phyloP scores from a whole-genome alignment of 2,888 invertebrate species.

The Melieria omissa region DNA sequence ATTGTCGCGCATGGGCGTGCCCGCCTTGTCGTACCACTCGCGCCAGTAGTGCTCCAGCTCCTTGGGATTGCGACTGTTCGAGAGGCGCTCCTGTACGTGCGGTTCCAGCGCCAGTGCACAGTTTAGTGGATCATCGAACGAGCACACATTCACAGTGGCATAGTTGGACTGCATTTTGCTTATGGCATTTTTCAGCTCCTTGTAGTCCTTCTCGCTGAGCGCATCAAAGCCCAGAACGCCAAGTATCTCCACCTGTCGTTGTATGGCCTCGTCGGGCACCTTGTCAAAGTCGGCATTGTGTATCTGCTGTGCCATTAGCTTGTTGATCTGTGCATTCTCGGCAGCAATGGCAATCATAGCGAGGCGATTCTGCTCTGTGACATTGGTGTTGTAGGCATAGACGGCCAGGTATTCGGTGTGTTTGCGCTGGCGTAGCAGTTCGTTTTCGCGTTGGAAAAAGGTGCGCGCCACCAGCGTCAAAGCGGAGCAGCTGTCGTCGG shows the following conservation, averaged over 20 bases:
- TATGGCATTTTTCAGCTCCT: conserved; percentile 72
- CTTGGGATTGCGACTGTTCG: conserved; percentile 77
- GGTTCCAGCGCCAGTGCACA: conserved; percentile 80
- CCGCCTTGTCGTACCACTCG: conserved; percentile 82
- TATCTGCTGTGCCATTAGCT: conserved; percentile 56
- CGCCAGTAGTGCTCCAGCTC: conserved; percentile 83
- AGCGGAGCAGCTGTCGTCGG: conserved; percentile 37
- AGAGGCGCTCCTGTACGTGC: conserved; percentile 71
- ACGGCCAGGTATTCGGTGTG: conserved; percentile 69
- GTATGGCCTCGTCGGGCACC: conserved; percentile 74
- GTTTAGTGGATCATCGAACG: conserved; percentile 71
- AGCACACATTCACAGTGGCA: conserved; percentile 80
- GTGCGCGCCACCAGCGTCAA: conserved; percentile 67
- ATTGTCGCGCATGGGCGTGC: conserved; percentile 72
- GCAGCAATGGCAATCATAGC: conserved; percentile 59
- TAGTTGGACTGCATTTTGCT: conserved; percentile 82
- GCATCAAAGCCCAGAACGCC: conserved; percentile 78
- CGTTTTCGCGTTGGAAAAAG: conserved; percentile 73
- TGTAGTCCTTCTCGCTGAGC: conserved; percentile 74
- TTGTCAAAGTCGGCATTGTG: conserved; percentile 75
- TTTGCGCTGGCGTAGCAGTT: conserved; percentile 69
- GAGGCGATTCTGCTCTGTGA: conserved; percentile 77
- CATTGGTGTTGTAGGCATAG: conserved; percentile 81
- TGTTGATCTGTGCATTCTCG: conserved; percentile 55
- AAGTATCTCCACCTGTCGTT: conserved; percentile 79